Percentiles rank a stretch among this genome's conserved stretches.
Conservation (phyloP, 2,113 vertebrate species). For the Chlorodrepanis virens region DNA sequence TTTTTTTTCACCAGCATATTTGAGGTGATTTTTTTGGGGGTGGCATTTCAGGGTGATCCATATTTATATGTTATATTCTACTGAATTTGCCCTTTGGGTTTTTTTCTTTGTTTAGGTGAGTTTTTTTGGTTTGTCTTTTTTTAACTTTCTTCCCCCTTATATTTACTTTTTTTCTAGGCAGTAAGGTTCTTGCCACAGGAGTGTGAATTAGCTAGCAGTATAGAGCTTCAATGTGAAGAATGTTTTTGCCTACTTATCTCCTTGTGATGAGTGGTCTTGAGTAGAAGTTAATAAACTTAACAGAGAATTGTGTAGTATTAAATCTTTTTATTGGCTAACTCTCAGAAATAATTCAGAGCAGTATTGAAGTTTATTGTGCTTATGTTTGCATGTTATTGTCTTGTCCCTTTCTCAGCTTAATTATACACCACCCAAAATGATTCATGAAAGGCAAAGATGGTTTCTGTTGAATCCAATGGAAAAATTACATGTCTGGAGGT, state of each 20-base stretch:
- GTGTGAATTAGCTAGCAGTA: background rate
- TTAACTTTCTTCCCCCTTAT: background rate
- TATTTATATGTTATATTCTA: background rate
- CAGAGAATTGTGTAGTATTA: background rate
- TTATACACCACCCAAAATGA: background rate
- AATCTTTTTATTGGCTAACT: background rate
- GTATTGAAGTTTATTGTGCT: background rate
- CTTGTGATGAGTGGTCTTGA: background rate
- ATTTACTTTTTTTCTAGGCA: background rate
- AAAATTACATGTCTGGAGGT: background rate
- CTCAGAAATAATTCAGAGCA: background rate
- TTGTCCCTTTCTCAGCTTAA: background rate
- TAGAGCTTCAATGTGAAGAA: background rate
- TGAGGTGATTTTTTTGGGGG: background rate
- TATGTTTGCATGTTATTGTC: background rate
- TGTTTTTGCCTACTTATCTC: background rate
- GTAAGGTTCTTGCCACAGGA: background rate
- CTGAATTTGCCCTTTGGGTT: background rate
- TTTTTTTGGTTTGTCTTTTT: background rate
- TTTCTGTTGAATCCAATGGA: background rate
- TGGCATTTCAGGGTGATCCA: background rate
- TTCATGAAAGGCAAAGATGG: background rate
- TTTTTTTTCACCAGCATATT: background rate
- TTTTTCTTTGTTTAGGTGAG: background rate
- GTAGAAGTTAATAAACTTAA: background rate